phyloP scores from a whole-genome alignment of 2,113 vertebrate species.

The Chaenogobius annularis region DNA sequence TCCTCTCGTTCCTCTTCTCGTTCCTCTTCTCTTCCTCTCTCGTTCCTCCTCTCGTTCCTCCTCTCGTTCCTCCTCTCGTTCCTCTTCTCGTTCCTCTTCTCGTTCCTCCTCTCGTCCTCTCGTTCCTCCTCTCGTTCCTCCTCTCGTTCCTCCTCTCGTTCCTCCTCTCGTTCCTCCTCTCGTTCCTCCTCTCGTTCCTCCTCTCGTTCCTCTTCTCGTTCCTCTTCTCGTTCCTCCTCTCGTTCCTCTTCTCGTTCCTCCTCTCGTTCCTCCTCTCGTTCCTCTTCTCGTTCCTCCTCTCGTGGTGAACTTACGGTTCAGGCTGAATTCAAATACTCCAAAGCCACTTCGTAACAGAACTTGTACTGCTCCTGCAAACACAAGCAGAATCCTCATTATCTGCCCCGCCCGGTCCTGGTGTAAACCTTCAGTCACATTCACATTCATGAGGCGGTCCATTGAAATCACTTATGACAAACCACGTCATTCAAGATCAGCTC shows the following conservation, averaged over 20 bases:
- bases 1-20: not conserved
- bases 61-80: not conserved
- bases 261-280: not conserved
- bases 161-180: no score
- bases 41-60: not conserved
- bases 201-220: no score
- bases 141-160: not conserved
- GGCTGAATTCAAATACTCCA: conserved; percentile 95
- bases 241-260: not conserved
- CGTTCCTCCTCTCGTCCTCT: not conserved
- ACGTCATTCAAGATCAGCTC: no score
- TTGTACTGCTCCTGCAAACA: conserved; percentile 94
- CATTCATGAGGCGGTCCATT: no score
- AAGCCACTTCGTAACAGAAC: conserved; percentile 97
- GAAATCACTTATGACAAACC: no score
- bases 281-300: not conserved
- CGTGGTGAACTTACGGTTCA: conserved; percentile 56
- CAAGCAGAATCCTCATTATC: no score
- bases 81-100: not conserved
- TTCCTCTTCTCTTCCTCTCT: no score
- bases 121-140: not conserved
- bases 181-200: no score
- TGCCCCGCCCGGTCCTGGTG: no score
- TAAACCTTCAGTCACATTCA: no score
- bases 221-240: no score